Evolutionary conservation across 2,888 invertebrate genomes (phyloP).

Genomic region (Chrysotoxum bicinctum): DNA sequence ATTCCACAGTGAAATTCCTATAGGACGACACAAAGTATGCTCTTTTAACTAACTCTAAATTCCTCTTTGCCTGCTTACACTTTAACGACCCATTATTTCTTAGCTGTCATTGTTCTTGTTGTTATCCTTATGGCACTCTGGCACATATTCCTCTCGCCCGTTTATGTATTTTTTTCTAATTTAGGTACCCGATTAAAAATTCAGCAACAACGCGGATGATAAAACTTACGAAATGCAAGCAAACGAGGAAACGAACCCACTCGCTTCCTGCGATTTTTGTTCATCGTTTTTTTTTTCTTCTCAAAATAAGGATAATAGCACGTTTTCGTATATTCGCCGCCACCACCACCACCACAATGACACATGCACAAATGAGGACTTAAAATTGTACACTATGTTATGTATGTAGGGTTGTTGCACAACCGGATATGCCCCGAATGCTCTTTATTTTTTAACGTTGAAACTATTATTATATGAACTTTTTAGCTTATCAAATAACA

Average conservation of each 20-base stretch:
- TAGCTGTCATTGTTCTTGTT: constrained; percentile 36
- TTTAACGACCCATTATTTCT: constrained; percentile 30
- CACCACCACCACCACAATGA: constrained; percentile 12
- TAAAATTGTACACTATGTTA: not conserved
- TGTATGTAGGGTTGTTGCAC: not conserved
- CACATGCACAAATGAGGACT: constrained; percentile 27
- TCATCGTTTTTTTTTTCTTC: not conserved
- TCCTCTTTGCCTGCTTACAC: constrained; percentile 15
- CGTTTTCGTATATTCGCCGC: constrained; percentile 6
- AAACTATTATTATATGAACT: constrained; percentile 32
- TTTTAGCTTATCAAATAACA: constrained; percentile 40
- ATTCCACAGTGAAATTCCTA: constrained; percentile 6
- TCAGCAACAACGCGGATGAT: constrained; percentile 36
- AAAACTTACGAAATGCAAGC: constrained; percentile 28
- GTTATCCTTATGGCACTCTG: constrained; percentile 18
- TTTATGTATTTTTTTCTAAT: constrained; percentile 39
- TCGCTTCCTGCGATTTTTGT: not conserved
- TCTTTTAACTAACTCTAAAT: constrained; percentile 41
- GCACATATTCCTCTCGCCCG: not conserved
- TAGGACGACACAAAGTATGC: constrained; percentile 24
- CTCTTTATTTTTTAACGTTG: constrained; percentile 19
- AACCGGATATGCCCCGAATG: constrained; percentile 8
- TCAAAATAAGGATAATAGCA: constrained; percentile 1
- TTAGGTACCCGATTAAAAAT: constrained; percentile 57
- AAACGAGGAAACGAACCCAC: constrained; percentile 4